Evolutionary conservation across 1,140 invertebrate genomes (phyloP).

Genomic region (Dendrolimus punctatus): DNA sequence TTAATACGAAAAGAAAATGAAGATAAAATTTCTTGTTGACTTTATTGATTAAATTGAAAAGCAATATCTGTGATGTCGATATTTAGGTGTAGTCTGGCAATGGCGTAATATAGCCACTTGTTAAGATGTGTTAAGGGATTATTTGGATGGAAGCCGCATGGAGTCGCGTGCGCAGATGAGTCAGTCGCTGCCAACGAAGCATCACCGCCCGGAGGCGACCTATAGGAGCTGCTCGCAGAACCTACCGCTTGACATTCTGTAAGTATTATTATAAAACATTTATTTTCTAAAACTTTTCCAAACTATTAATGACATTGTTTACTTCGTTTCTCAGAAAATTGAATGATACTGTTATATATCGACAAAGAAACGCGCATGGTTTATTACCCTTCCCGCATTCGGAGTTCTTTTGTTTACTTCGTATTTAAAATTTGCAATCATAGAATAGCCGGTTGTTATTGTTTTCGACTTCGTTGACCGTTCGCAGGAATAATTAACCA

Average conservation of each 20-base stretch:
- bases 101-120: constrained; percentile 8
- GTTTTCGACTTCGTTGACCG: too few relatives aligned
- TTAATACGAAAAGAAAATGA: constrained; percentile 14
- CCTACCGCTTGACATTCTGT: constrained; percentile 68
- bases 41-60: constrained; percentile 11
- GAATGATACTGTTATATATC: too few relatives aligned
- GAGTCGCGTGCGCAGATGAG: constrained; percentile 57
- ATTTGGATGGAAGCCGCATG: constrained; percentile 51
- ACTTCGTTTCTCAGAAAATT: too few relatives aligned
- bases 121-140: constrained; percentile 7
- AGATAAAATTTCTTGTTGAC: constrained; percentile 1
- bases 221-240: constrained; percentile 68
- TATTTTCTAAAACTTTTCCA: neutral
- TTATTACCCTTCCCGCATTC: too few relatives aligned
- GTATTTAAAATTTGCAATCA: too few relatives aligned
- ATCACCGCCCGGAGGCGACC: constrained; percentile 47
- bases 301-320: too few relatives aligned
- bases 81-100: constrained; percentile 10
- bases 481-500: too few relatives aligned
- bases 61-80: constrained; percentile 21
- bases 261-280: constrained; percentile 27
- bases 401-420: too few relatives aligned
- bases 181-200: constrained; percentile 53
- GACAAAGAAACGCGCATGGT: too few relatives aligned
- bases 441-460: too few relatives aligned